Evolutionary conservation across 2,888 invertebrate genomes (phyloP), one percentile per base, ranked within the genome.

Genomic region (Cyclophora punctaria): DNA sequence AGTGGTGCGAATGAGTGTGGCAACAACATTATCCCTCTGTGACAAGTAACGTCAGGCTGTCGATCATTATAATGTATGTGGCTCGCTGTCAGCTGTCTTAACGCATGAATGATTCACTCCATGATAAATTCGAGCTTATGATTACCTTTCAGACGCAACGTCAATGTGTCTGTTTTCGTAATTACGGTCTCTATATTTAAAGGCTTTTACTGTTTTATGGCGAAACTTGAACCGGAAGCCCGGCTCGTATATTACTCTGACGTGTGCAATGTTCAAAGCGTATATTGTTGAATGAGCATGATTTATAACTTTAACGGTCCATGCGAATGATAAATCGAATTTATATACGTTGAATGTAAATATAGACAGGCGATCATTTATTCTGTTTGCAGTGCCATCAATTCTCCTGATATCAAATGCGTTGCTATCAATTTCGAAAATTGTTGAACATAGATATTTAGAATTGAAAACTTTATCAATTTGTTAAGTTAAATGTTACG

Each of bases 61-160:
- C 87, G 85, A 87, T 88, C 87, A 88, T 81, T 84, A 80, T 86
- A 88, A 88, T 86, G 79, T 88, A 88, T 88, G 86, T 80, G 84
- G 83, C 74, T 78, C 73, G 80, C 85, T 86, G 87, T 87, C 87
- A 86, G 83, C 86, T 86, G 87, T 86, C 87, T 82, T 73, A 75
- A 76, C 80, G 80, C 83, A 83, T 86, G 87, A 87, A 84, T 86
- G 87, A 87, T 87, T 88, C 87, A 87, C 86, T 85, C 76, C 77
- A 78, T 84, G 86, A 88, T 88, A 87, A 88, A 88, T 87, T 86
- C 80, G 78, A 85, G 86, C 85, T 87, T 85, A 85, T 88, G 87
- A 88, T 88, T 87, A 87, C 85, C 86, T 87, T 85, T 86, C 85
- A 85, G 81, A 80, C 82, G 70, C 76, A 44, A 75, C 77, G 83